Evolutionary conservation across 2,797 vertebrate genomes (phyloP).

Genomic region (Hippopotamyrus pictus): DNA sequence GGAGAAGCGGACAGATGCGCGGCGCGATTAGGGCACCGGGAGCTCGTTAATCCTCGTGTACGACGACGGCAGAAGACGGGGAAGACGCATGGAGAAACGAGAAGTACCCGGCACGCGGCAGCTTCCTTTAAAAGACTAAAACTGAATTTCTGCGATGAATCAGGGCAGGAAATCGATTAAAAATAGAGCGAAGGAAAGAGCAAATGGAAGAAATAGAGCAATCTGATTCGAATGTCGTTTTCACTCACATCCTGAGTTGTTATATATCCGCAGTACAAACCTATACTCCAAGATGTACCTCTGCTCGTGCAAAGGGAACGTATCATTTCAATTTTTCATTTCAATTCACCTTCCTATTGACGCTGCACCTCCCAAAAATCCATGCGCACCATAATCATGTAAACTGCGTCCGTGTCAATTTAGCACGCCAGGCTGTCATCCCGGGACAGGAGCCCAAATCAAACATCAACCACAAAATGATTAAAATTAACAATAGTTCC

Average conservation of each 20-base stretch:
- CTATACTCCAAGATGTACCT: neutral
- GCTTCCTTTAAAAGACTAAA: neutral
- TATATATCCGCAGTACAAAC: neutral
- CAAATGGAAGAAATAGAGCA: neutral
- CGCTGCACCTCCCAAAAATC: neutral
- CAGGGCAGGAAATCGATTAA: neutral
- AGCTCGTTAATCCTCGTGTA: neutral
- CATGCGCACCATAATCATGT: no score
- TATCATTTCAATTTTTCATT: neutral
- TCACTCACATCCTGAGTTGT: neutral
- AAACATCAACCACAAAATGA: neutral
- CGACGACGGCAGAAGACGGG: neutral
- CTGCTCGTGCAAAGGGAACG: neutral
- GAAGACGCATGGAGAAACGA: neutral
- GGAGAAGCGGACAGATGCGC: neutral
- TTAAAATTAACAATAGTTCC: neutral
- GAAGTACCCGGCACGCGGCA: neutral
- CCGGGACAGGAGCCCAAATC: neutral
- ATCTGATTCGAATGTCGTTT: neutral
- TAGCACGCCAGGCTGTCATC: neutral
- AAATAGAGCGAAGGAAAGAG: neutral
- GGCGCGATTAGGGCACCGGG: neutral
- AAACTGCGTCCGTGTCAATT: neutral
- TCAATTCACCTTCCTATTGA: neutral
- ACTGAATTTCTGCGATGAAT: neutral